Base-by-base conservation (phyloP, 2,888 invertebrate genomes). In the Hanleya hanleyi region DNA sequence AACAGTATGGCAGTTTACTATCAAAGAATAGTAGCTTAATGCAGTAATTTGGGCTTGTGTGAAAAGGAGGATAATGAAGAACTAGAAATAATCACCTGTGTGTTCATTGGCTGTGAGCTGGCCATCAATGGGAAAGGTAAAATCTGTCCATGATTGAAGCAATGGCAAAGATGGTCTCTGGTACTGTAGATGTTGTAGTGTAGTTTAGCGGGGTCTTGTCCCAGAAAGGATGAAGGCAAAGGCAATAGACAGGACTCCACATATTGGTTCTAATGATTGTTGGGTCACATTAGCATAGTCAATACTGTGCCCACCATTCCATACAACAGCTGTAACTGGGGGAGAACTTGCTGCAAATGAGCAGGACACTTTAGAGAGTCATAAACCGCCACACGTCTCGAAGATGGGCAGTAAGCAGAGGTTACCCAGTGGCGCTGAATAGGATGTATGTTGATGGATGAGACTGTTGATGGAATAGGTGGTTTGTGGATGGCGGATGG, bases 221-320 rank as follows among this genome's bases (percentile, higher is more conserved):
- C 57, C 9, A 57, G 57, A 57, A 57, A 57, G 9, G 22, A 9
- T 9, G 57, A 57, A 57, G 9, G 57, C 57, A 57, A 15, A 57
- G 12, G 57, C 12, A 9, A 57, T 57, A 15, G 57, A 9, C 57
- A 57, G 9, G 57, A 57, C 57, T 7, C 57, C 57, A 57, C 57
- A 57, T 57, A 57, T 57, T 57, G 57, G 57, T 15, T 9, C 12
- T 9, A 26, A 15, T 9, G 57, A 57, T 26, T 57, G 57, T 29
- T 57, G 57, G 9, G 57, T 57, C n/a, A 57, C 57, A 57, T 57
- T 57, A 9, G 57, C 22, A 57, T 57, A 57, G 57, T 18, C n/a
- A 15, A 57, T 57, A 9, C 7, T 29, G n/a, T 9, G 29, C 9
- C 7, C 7, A 57, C 9, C 12, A 15, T 18, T 18, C 57, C 57